Evolutionary conservation across 2,888 invertebrate genomes (phyloP), one percentile per base, ranked within the genome.

Genomic region (Brenthis hecate): DNA sequence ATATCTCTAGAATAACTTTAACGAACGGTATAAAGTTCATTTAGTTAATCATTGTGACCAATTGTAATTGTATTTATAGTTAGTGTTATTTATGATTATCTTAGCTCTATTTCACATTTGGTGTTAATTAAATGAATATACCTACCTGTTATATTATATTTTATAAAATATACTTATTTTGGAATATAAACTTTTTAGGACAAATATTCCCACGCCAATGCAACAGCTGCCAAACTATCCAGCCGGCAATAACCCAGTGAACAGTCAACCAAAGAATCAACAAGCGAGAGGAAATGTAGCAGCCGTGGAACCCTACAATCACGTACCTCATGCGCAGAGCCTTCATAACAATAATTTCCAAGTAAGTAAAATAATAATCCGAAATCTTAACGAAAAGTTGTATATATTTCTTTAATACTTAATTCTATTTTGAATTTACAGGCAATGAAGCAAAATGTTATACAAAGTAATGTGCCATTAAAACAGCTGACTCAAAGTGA

Each of bases 281-380:
- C 94, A 94, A 76, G 92, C 95, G 8, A 93, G 96, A 61, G 96
- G 96, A 66, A 97, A 97, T 87, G 95, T 97, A 71, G 97, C 97
- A 19, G 97, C 97, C 57, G 96, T 97, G 51, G 97, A 97, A 83
- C 97, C 97, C 4, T 97, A 97, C 85, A 97, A 97, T 80, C 97
- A 97, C 80, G 96, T 97, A 79, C 97, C 97, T 65, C 94, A 95
- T 73, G 93, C 94, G 51, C 94, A 93, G 73, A 93, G 93, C 74
- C 85, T 92, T 73, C 91, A 92, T 77, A 92, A 88, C 74, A 82
- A 85, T 58, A 92, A 93, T 76, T 90, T 89, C 74, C 92, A 92
- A 88, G 92, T 92, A 80, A 70, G 72, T 66, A n/a, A 2, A 28
- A 60, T 48, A 13, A 43, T 43, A 11, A 43, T 11, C 36, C 2